Evolutionary conservation across 2,113 vertebrate species (phyloP), one percentile per base, ranked within the genome.

Genomic region (Phocoena sinus): DNA sequence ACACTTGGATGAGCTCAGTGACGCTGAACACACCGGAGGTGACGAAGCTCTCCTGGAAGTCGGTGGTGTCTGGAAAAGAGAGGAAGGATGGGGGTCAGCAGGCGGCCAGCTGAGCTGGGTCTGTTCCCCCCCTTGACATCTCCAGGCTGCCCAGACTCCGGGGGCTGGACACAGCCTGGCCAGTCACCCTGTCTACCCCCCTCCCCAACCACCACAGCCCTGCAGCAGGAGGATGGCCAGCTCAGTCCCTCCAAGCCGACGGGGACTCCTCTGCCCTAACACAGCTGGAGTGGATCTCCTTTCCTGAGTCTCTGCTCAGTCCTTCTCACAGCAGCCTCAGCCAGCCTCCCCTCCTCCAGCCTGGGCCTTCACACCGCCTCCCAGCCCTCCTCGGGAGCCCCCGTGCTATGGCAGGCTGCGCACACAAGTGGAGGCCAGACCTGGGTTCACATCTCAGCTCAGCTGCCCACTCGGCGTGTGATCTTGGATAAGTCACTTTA

Each of bases 21-120:
- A 99, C 99, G n/a, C 99, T 99, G 99, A 99, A 99, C 97, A 99
- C 99, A 28, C 99, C 99, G 0, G 99, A 99, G 47, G 99, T 99
- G 98, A 99, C 98, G 5, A 99, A 99, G 98, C 99, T 99, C 95
- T 99, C 99, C 97, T 99, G 99, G 99, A 99, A 99, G 98, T 99
- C 99, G 33, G 99, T 99, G 0, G 99, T 99, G 97, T 99, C 99
- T 99, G 99, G 36, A 2, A 88, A 88, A 85, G 85, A 67, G 81
- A 96, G 33, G 96, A 62, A 23, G 81, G 36, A 38, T 0, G 0
- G n/a, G 4, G 2, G 2, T 0, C 44, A 63, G 84, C 10, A 7
- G 28, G 25, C 0, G 0, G 28, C 4, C 6, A 4, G 17, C 33
- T 41, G 62, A 25, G 62, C 28, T 1, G 2, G 21, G 31, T 36